Conservation (phyloP, 1,140 invertebrate species). For the Ceratoteleas bidentatus region DNA sequence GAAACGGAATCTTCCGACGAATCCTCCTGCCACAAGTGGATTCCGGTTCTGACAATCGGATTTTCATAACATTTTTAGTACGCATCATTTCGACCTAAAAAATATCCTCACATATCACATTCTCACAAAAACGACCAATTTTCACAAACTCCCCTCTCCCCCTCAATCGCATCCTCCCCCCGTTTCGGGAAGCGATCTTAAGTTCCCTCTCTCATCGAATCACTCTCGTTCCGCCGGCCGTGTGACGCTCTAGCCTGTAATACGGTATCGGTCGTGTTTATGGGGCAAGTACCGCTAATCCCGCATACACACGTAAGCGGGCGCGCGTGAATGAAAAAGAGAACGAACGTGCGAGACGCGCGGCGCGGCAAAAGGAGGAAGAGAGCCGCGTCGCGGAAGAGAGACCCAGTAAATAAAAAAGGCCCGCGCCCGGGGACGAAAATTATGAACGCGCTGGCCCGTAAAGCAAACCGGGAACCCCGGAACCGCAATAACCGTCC, state of each 20-base stretch:
- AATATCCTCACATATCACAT: too few species aligned
- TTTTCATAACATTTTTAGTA: too few species aligned
- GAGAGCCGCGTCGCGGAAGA: constrained; percentile 37
- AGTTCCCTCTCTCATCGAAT: constrained; percentile 49
- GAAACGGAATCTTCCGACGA: too few species aligned
- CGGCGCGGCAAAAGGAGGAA: constrained; percentile 40
- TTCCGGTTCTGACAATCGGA: too few species aligned
- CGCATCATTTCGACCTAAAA: too few species aligned
- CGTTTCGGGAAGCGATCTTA: constrained; percentile 62
- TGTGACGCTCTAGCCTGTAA: constrained; percentile 59
- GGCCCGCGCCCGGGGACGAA: constrained; percentile 42
- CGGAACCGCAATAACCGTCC: constrained; percentile 27
- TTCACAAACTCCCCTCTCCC: too few species aligned
- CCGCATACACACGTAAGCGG: constrained; percentile 58
- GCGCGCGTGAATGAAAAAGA: constrained; percentile 59
- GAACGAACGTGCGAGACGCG: constrained; percentile 50
- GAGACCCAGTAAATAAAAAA: constrained; percentile 60
- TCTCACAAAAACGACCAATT: too few species aligned
- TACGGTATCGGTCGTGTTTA: constrained; percentile 64
- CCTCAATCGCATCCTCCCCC: too few species aligned
- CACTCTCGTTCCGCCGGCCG: constrained; percentile 67
- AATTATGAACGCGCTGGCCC: constrained; percentile 50
- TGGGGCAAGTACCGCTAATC: constrained; percentile 66
- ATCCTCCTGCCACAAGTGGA: too few species aligned
- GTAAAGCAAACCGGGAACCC: constrained; percentile 48